Evolutionary conservation across 1,140 invertebrate genomes (phyloP), one percentile per base, ranked within the genome.

Genomic region (Caenorhabditis briggsae): DNA sequence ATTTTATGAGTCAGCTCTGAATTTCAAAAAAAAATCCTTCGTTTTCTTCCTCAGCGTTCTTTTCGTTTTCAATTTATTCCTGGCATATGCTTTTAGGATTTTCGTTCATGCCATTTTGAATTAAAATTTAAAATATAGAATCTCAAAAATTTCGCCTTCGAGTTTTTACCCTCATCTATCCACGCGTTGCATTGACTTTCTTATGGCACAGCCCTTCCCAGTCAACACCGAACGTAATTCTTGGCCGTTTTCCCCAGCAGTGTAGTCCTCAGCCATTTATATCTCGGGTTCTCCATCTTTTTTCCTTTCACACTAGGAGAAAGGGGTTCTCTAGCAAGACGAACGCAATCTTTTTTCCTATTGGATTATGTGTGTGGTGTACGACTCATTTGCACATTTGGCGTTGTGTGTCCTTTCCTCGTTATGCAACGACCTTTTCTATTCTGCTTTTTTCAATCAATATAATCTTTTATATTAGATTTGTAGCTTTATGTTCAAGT

Each of bases 341-440:
- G 78, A 82, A 56, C 53, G 55, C 78, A 25, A 16, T 83, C n/a
- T 83, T 83, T 25, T 59, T 83, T 33, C 56, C 33, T 3, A 33
- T 33, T 33, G 33, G 33, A 33, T 33, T 33, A 33, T 33, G 33
- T 33, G 33, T 33, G 33, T 41, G 48, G 2, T 16, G 50, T 59
- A 12, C 43, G 64, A 70, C 33, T 70, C 64, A 70, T 70, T 70
- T 70, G 64, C 64, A 70, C 64, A 70, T 70, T 41, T 41, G 7
- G 16, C 9, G 8, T 5, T 18, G 33, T n/a, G 20, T 43, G 64
- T 23, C 64, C 41, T 70, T 46, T 70, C 25, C 23, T 33, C 23
- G 23, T 25, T 61, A 58, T 58, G 56, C n/a, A 58, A 7, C 16
- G 9, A 61, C 59, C 64, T 12, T 18, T 70, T 46, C n/a, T n/a